Conservation (phyloP, 2,888 invertebrate genomes). For the Apantesis nais region DNA sequence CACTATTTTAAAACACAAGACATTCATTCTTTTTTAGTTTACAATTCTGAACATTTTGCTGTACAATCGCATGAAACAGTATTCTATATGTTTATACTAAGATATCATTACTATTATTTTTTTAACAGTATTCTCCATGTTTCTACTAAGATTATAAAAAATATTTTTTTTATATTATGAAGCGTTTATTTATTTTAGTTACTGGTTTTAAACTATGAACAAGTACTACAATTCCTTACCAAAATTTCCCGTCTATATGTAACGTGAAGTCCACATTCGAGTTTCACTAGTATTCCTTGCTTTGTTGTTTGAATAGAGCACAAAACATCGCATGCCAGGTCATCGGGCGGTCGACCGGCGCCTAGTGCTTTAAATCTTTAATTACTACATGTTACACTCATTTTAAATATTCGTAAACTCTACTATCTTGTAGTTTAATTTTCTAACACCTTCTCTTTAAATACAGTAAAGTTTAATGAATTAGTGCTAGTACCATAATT, state of each 20-base stretch:
- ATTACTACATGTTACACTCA: conserved; percentile 55
- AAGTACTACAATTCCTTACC: conserved; percentile 21
- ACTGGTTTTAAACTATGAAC: not conserved
- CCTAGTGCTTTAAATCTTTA: conserved; percentile 63
- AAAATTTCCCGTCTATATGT: conserved; percentile 19
- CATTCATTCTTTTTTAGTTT: no score
- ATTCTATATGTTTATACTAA: no score
- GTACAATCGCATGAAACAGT: no score
- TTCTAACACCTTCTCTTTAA: not conserved
- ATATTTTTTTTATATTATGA: not conserved
- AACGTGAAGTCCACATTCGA: conserved; percentile 30
- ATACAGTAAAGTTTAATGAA: no score
- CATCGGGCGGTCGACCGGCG: conserved; percentile 49
- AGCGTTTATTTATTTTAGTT: not conserved
- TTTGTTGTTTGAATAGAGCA: conserved; percentile 45
- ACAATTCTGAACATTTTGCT: no score
- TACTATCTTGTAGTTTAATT: conserved; percentile 20
- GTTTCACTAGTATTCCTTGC: conserved; percentile 34
- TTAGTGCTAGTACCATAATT: not conserved
- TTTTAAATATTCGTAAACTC: conserved; percentile 36
- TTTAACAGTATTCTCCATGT: no score
- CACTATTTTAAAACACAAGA: no score
- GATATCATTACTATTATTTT: no score
- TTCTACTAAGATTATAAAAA: no score
- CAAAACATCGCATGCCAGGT: conserved; percentile 32